Percentiles rank a stretch among this genome's conserved stretches.
Evolutionary conservation across 2,113 vertebrate genomes (phyloP).

Genomic region (Rhinogobius similis): DNA sequence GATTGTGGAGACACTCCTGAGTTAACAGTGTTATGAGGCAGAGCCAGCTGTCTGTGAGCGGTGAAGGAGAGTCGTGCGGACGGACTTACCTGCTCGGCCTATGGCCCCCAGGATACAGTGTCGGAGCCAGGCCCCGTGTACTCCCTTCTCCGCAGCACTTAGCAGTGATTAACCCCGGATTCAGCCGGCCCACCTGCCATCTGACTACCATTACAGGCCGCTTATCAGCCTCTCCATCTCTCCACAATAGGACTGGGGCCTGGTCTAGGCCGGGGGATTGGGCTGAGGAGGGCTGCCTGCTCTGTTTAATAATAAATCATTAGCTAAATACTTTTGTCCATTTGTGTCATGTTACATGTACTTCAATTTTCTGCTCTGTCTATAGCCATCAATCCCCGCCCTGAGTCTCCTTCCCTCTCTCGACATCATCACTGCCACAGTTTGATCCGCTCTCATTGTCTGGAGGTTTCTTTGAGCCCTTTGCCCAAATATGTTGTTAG

Average conservation of each 20-base stretch:
- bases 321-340: conserved; percentile 84
- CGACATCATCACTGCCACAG: conserved; percentile 21
- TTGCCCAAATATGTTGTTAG: background rate
- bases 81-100: conserved; percentile 68
- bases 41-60: conserved; percentile 59
- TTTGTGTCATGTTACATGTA: conserved; percentile 83
- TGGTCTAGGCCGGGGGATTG: conserved; percentile 64
- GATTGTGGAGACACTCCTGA: conserved; percentile 57
- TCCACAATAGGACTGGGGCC: conserved; percentile 71
- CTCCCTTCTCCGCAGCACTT: conserved; percentile 80
- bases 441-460: conserved; percentile 24
- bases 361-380: conserved; percentile 78
- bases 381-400: conserved; percentile 51
- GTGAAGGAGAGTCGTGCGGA: conserved; percentile 70
- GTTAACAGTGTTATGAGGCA: conserved; percentile 65
- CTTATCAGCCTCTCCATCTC: conserved; percentile 80
- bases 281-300: conserved; percentile 61
- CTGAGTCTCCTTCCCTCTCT: conserved; percentile 11
- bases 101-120: conserved; percentile 72
- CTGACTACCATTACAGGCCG: conserved; percentile 79
- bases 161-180: conserved; percentile 82
- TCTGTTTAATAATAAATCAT: conserved; percentile 84
- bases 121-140: conserved; percentile 67
- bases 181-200: conserved; percentile 80
- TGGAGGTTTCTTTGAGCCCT: background rate